Conservation (phyloP, 2,797 vertebrate species). For the Ambastaia sidthimunki region DNA sequence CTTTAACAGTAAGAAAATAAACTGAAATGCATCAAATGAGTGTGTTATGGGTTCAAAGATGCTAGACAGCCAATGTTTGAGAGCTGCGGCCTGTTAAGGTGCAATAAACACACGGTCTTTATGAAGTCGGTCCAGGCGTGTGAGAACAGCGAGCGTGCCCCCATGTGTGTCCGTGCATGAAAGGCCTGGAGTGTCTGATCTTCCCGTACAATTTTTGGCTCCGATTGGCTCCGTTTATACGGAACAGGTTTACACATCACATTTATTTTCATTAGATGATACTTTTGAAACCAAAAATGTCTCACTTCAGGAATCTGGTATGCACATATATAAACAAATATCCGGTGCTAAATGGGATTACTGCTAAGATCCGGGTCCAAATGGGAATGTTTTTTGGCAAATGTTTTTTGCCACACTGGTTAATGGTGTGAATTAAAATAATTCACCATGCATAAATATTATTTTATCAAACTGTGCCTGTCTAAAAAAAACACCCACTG, state of each 20-base stretch:
- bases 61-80: constrained; percentile 1
- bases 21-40: neutral
- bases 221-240: constrained; percentile 14
- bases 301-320: neutral
- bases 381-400: neutral
- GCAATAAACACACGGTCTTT: constrained; percentile 5
- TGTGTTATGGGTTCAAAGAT: constrained; percentile 13
- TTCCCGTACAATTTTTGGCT: constrained; percentile 39
- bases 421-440: neutral
- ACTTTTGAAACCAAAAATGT: constrained; percentile 8
- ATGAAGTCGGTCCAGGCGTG: constrained; percentile 44
- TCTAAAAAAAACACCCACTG: neutral
- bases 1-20: constrained; percentile 1
- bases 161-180: constrained; percentile 41
- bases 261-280: constrained; percentile 11
- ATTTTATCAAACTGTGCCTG: neutral
- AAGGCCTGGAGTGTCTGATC: constrained; percentile 45
- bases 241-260: constrained; percentile 7
- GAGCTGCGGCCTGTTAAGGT: constrained; percentile 17
- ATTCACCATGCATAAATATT: neutral
- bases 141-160: constrained; percentile 16
- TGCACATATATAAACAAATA: neutral
- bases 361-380: neutral
- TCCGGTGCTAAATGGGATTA: neutral
- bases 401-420: neutral